These are phyloP conservation scores for Rhinolophus ferrumequinum DNA, from an alignment of 2,113 vertebrate genomes.

Conservation along the genomic window DNA sequence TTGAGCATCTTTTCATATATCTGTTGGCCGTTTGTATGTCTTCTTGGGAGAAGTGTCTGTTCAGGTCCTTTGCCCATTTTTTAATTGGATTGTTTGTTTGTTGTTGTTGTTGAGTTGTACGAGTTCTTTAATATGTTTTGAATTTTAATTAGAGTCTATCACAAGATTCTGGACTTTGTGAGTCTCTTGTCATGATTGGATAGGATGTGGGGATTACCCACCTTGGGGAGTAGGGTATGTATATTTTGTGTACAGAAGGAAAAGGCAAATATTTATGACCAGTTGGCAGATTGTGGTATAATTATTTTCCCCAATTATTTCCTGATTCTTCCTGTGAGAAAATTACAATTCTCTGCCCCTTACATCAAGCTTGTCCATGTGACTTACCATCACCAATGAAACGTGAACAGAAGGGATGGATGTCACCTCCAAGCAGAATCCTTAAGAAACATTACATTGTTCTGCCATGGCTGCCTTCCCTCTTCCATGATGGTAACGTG, in stretches of 20 bases:
- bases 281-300: background rate
- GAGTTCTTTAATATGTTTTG: no score
- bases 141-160: background rate
- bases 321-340: background rate
- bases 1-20: no score
- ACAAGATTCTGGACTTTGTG: background rate
- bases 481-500: background rate
- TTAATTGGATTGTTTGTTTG: no score
- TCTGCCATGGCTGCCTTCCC: background rate
- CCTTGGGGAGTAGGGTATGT: background rate
- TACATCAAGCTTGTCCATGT: background rate
- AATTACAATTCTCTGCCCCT: constrained; percentile 23
- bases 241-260: background rate
- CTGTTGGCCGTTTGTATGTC: no score
- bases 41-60: no score
- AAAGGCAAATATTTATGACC: background rate
- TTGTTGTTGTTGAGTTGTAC: no score
- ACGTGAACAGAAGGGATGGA: background rate
- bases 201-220: background rate
- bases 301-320: constrained; percentile 38
- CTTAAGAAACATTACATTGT: background rate
- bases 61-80: no score
- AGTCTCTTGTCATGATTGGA: background rate
- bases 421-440: background rate
- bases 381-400: background rate